Percentiles rank a stretch among this genome's conserved stretches.
These are phyloP conservation scores for Plumapathes pennacea DNA, from an alignment of 92 coral and sea anemone genomes.

Conservation along the genomic window DNA sequence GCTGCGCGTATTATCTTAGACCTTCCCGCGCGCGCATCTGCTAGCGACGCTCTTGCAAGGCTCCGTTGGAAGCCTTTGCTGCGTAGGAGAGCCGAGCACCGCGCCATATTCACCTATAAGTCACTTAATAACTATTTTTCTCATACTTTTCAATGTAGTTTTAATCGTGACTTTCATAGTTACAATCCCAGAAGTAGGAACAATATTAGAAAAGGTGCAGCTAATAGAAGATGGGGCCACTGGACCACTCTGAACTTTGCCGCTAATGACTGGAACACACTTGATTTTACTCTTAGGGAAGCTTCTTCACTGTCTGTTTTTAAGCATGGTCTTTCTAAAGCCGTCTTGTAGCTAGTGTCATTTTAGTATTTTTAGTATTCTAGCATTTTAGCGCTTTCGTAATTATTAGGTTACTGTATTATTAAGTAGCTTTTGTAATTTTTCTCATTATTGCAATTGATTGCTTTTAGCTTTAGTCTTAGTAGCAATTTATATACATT, in stretches of 20 bases:
- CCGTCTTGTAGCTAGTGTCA: too few species aligned
- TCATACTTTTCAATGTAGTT: constrained; percentile 8
- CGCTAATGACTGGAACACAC: constrained; percentile 16
- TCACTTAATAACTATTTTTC: constrained; percentile 12
- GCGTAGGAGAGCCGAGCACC: constrained; percentile 16
- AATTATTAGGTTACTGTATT: too few species aligned
- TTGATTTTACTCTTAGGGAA: constrained; percentile 5
- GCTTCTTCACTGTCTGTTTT: neutral
- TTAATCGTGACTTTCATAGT: constrained; percentile 7
- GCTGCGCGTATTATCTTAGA: constrained; percentile 28
- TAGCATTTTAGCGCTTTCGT: too few species aligned
- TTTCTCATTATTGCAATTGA: too few species aligned
- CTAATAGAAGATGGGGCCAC: constrained; percentile 19
- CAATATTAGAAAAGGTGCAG: constrained; percentile 8
- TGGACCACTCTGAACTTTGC: constrained; percentile 23
- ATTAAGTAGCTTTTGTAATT: too few species aligned
- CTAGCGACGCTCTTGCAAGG: constrained; percentile 34
- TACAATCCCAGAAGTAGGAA: constrained; percentile 26
- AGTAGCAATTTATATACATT: too few species aligned
- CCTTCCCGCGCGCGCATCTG: constrained; percentile 26
- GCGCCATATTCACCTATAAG: constrained; percentile 13
- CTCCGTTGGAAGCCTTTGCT: constrained; percentile 13
- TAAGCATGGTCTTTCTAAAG: too few species aligned
- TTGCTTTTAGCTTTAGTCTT: too few species aligned
- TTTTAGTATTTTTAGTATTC: too few species aligned